These are phyloP conservation scores for Spilarctia lutea DNA, from an alignment of 2,888 invertebrate genomes.

Conservation along the genomic window DNA sequence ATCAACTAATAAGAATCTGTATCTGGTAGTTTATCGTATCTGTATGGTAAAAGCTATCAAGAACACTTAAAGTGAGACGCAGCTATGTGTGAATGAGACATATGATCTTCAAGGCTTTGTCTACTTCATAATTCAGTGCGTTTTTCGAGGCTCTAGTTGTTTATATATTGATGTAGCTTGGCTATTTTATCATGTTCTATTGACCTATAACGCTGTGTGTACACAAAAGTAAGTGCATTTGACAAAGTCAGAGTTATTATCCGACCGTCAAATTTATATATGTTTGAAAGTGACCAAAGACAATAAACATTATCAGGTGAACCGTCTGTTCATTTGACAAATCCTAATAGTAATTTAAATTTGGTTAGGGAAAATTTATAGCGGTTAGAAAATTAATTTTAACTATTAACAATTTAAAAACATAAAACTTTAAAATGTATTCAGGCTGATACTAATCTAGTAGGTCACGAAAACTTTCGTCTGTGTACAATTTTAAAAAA, in stretches of 20 bases:
- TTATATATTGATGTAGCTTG: constrained; percentile 38
- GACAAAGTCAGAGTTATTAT: not conserved
- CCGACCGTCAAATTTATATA: not conserved
- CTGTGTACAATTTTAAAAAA: not conserved
- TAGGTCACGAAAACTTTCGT: not conserved
- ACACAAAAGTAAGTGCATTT: constrained; percentile 24
- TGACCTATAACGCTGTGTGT: constrained; percentile 41
- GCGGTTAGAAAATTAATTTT: too few species aligned
- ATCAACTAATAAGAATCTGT: not conserved
- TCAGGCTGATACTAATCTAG: not conserved
- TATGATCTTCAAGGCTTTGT: constrained; percentile 48
- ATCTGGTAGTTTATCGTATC: not conserved
- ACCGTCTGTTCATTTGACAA: too few species aligned
- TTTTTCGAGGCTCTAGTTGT: constrained; percentile 61
- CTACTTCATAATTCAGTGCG: constrained; percentile 70
- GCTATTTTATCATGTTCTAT: constrained; percentile 28
- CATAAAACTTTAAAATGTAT: not conserved
- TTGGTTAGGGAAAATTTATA: too few species aligned
- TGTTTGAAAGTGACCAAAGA: not conserved
- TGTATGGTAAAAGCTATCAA: constrained; percentile 8
- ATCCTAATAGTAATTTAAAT: too few species aligned
- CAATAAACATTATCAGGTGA: too few species aligned
- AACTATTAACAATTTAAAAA: not conserved
- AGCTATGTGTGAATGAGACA: constrained; percentile 50
- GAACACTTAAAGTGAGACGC: constrained; percentile 35